Evolutionary conservation across 2,113 vertebrate genomes (phyloP).

Genomic region (Stegostoma tigrinum): DNA sequence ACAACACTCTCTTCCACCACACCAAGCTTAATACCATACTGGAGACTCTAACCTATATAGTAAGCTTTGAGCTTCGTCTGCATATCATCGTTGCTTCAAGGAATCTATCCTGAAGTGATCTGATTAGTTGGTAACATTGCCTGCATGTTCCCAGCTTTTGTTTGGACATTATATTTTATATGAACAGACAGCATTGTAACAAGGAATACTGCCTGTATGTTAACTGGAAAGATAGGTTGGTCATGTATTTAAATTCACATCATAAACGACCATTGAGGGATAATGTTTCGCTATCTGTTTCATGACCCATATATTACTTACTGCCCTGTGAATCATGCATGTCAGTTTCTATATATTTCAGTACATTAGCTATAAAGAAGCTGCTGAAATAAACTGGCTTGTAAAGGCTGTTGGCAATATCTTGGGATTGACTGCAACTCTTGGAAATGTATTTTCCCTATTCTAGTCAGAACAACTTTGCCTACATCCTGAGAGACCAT

Average conservation of each 20-base stretch:
- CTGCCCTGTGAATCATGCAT: slow-evolving; percentile 2
- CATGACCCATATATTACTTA: slow-evolving; percentile 8
- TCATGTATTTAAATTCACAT: slow-evolving; percentile 5
- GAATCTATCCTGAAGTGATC: not conserved
- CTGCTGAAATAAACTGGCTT: not conserved
- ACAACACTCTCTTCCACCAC: not conserved
- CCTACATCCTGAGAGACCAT: not conserved
- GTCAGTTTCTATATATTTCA: slow-evolving; percentile 11
- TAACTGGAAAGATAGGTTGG: slow-evolving; percentile 7
- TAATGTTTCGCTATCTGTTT: slow-evolving; percentile 22
- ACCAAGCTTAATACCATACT: not conserved
- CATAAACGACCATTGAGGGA: slow-evolving; percentile 9
- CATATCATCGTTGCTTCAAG: slow-evolving; percentile 14
- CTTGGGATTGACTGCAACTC: not conserved
- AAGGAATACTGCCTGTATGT: not conserved
- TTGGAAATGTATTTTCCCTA: slow-evolving; percentile 1
- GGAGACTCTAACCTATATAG: not conserved
- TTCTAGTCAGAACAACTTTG: not conserved
- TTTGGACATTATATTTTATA: slow-evolving; percentile 23
- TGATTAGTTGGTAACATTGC: slow-evolving; percentile 8
- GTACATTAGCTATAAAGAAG: not conserved
- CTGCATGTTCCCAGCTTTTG: not conserved
- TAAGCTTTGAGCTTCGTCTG: not conserved
- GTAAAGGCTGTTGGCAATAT: not conserved
- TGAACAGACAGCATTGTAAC: slow-evolving; percentile 2